These are phyloP conservation scores for Sciurus vulgaris DNA, from an alignment of 2,797 vertebrate genomes.

Conservation along the genomic window DNA sequence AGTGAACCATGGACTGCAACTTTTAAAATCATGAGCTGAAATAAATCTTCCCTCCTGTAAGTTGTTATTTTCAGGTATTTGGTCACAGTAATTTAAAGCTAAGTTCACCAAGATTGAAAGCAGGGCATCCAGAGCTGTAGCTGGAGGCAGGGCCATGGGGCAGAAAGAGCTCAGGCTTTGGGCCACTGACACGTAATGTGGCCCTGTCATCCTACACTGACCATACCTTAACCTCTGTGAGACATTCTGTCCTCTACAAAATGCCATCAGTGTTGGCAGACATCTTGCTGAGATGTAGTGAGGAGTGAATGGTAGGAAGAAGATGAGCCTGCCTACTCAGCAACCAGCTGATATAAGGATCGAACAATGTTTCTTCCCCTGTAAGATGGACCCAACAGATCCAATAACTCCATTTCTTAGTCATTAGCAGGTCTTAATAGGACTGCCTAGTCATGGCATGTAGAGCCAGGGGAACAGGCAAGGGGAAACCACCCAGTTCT, in stretches of 20 bases:
- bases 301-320: background rate
- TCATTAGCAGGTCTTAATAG: background rate
- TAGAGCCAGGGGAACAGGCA: background rate
- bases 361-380: rapidly evolving
- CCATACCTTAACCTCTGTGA: background rate
- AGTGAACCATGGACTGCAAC: background rate
- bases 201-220: background rate
- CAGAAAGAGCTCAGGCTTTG: background rate
- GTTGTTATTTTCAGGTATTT: background rate
- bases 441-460: background rate
- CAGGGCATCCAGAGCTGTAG: background rate
- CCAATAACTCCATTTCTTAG: background rate
- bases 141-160: background rate
- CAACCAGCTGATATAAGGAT: background rate
- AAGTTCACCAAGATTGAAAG: background rate
- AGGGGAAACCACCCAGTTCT: background rate
- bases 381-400: rapidly evolving
- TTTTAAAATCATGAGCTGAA: background rate
- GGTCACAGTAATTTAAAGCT: background rate
- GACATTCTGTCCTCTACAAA: background rate
- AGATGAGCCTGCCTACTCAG: background rate
- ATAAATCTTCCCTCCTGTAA: background rate
- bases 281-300: background rate
- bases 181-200: too few species aligned
- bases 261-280: background rate